These are phyloP conservation scores for Epirrita christyi DNA, from an alignment of 2,888 invertebrate species.

Conservation along the genomic window DNA sequence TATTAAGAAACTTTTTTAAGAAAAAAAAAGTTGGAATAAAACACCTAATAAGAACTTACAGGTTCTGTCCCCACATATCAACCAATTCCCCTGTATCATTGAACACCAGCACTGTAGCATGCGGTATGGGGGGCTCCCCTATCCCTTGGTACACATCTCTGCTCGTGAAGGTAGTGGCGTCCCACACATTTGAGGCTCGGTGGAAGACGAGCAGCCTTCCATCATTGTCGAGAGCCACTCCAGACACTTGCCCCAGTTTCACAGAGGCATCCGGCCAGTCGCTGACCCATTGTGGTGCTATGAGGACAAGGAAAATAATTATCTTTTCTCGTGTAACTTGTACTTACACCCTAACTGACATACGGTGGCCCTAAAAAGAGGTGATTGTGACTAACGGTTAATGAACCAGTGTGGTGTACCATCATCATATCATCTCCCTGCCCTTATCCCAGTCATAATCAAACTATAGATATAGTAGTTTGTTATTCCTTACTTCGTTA, in stretches of 20 bases:
- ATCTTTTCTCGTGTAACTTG: no score
- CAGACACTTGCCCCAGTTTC: conserved; percentile 90
- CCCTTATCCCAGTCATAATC: no score
- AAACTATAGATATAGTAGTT: no score
- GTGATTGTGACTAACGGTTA: no score
- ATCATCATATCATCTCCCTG: no score
- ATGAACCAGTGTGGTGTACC: no score
- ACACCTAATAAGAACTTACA: conserved; percentile 78
- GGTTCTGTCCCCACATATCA: conserved; percentile 88
- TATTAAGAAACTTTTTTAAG: no score
- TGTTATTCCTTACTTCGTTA: no score
- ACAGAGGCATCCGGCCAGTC: conserved; percentile 83
- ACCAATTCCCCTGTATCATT: conserved; percentile 86
- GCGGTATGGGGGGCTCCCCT: conserved; percentile 84
- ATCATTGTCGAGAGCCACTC: conserved; percentile 89
- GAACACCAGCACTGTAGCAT: conserved; percentile 87
- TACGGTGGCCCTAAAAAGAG: no score
- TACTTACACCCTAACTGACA: no score
- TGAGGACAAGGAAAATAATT: no score
- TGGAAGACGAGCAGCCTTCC: conserved; percentile 93
- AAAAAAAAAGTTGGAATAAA: no score
- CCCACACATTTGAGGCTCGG: conserved; percentile 89
- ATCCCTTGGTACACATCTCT: conserved; percentile 83
- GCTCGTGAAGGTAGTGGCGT: conserved; percentile 82
- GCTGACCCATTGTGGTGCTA: conserved; percentile 82